Evolutionary conservation across 1,140 invertebrate genomes (phyloP), one percentile per base, ranked within the genome.

Genomic region (Diabrotica virgifera): DNA sequence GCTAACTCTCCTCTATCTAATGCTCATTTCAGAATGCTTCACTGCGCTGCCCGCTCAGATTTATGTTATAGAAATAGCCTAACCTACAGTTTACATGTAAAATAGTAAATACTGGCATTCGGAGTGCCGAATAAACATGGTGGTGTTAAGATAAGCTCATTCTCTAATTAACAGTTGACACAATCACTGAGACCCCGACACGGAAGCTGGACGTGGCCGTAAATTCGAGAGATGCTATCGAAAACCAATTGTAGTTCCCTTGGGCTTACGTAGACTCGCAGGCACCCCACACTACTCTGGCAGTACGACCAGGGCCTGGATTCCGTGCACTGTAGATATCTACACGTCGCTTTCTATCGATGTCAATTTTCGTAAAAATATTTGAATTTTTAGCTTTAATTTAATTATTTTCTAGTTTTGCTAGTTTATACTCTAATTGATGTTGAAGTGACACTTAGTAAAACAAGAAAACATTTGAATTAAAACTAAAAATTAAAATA

Each of bases 151-250:
- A 46, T 46, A 46, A 46, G 40, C 40, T 46, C 40, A 46, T n/a
- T 46, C n/a, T 46, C 40, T 46, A 46, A 46, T 46, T 46, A 46
- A 46, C 40, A 46, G 40, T 46, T 46, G 40, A 46, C 40, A 46
- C 40, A 46, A 46, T 46, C 40, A 46, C 40, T 4, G 40, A n/a
- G 40, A n/a, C n/a, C 5, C n/a, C 40, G 40, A 46, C 40, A 46
- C 40, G 40, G 40, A 46, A 46, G 40, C 40, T 46, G n/a, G 40
- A 46, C 40, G 8, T 46, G 40, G 3, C 40, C n/a, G 6, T 46
- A 46, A 46, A 46, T 46, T n/a, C 40, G 40, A 8, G 4, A 46
- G 40, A 46, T 46, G 40, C 8, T 46, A 46, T 46, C 40, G 40
- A 46, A 46, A 46, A 46, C 40, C 40, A 46, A 46, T 46, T 46